These are phyloP conservation scores for Apodemia zela DNA, from an alignment of 2,888 invertebrate genomes.

Conservation along the genomic window DNA sequence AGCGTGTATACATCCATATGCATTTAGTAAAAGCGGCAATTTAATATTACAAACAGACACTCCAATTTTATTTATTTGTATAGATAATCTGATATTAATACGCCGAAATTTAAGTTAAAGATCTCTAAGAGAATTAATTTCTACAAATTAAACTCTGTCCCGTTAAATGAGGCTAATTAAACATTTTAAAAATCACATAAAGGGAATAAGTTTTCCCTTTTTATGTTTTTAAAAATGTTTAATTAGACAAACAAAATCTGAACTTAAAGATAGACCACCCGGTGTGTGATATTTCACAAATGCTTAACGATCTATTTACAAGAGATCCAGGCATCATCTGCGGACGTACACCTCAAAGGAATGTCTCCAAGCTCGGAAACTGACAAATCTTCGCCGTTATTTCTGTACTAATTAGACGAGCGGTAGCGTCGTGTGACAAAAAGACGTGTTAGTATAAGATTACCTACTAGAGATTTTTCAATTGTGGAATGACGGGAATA, in stretches of 20 bases:
- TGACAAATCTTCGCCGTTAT: slow-evolving; percentile 76
- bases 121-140: too few species aligned
- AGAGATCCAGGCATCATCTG: slow-evolving; percentile 45
- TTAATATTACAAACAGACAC: too few species aligned
- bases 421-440: slow-evolving; percentile 60
- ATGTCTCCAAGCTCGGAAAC: slow-evolving; percentile 72
- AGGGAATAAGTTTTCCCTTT: too few species aligned
- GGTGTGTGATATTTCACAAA: slow-evolving; percentile 59
- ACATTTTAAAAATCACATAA: too few species aligned
- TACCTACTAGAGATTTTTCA: slow-evolving; percentile 13
- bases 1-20: too few species aligned
- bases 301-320: slow-evolving; percentile 70
- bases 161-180: too few species aligned
- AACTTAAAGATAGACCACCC: slow-evolving; percentile 50
- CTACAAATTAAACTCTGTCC: too few species aligned
- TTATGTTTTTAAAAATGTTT: too few species aligned
- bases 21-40: too few species aligned
- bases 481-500: slow-evolving; percentile 9
- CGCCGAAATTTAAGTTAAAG: too few species aligned
- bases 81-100: too few species aligned
- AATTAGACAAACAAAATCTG: not conserved
- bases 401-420: slow-evolving; percentile 77
- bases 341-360: slow-evolving; percentile 56
- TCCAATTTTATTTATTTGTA: too few species aligned
- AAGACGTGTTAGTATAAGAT: slow-evolving; percentile 37